Conservation (phyloP, 2,797 vertebrate genomes). For the Coccyzus lansbergi region DNA sequence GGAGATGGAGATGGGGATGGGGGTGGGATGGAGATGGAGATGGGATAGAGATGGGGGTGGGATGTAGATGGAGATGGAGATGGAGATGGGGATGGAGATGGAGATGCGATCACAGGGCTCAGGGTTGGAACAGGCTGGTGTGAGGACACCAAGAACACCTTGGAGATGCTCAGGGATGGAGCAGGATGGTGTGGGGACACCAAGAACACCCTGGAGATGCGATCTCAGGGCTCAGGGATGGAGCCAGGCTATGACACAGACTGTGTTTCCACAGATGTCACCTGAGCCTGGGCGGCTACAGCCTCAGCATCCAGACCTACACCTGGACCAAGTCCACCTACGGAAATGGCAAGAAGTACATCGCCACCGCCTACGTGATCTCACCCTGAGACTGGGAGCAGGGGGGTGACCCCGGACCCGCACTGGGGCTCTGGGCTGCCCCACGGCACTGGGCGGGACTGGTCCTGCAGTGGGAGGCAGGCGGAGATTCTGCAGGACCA, state of each 20-base stretch:
- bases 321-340: constrained; percentile 89
- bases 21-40: no score
- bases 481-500: fast-evolving
- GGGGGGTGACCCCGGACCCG: fast-evolving
- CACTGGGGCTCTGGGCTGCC: neutral
- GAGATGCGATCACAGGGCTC: no score
- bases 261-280: constrained; percentile 81
- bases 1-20: no score
- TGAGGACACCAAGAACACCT: neutral
- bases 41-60: no score
- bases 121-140: neutral
- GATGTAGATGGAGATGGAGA: no score
- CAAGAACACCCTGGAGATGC: neutral
- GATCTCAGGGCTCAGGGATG: neutral
- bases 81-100: no score
- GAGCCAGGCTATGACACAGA: neutral
- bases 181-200: neutral
- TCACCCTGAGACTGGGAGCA: constrained; percentile 66
- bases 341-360: constrained; percentile 84
- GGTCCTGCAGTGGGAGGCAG: neutral
- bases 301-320: constrained; percentile 88
- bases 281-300: constrained; percentile 86
- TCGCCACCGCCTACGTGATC: constrained; percentile 87
- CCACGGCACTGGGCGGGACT: neutral
- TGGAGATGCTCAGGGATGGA: neutral